A percentile compares a stretch with the other conserved stretches of the same genome.
These are phyloP conservation scores for Ormyrus rosae DNA, from an alignment of 2,888 invertebrate species.

Conservation along the genomic window DNA sequence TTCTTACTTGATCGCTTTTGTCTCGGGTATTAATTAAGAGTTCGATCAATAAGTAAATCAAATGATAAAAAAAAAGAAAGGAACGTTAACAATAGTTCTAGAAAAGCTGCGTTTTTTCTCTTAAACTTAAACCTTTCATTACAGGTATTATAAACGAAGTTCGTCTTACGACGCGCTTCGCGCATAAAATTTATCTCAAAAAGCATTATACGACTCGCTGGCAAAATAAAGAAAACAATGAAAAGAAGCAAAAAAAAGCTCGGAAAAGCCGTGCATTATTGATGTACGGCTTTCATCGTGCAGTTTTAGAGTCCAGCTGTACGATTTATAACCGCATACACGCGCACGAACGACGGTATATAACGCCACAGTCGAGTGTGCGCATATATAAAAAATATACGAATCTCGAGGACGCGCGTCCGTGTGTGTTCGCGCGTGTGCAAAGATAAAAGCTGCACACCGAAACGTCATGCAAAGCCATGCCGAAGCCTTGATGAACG, in stretches of 20 bases:
- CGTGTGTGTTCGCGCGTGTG: background rate
- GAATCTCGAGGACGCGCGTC: too few species aligned
- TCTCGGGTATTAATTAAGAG: too few species aligned
- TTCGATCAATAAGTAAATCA: too few species aligned
- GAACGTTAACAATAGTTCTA: background rate
- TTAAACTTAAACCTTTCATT: constrained; percentile 18
- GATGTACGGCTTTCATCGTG: background rate
- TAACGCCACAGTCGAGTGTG: too few species aligned
- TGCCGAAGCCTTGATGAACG: constrained; percentile 28
- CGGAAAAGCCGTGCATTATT: background rate
- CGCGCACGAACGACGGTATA: too few species aligned
- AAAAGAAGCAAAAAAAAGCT: background rate
- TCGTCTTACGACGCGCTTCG: constrained; percentile 6
- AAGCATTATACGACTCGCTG: background rate
- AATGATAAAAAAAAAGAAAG: background rate
- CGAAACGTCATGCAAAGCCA: constrained; percentile 41
- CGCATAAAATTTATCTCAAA: constrained; percentile 13
- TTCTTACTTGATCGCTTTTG: too few species aligned
- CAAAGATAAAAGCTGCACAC: background rate
- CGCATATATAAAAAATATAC: too few species aligned
- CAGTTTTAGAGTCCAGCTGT: constrained; percentile 6
- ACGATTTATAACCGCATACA: too few species aligned
- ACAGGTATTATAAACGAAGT: constrained; percentile 19
- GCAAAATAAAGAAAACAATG: background rate
- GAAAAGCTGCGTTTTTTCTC: constrained; percentile 22